Evolutionary conservation across 2,113 vertebrate genomes (phyloP), one percentile per base, ranked within the genome.

Genomic region (Dunckerocampus dactyliophorus): DNA sequence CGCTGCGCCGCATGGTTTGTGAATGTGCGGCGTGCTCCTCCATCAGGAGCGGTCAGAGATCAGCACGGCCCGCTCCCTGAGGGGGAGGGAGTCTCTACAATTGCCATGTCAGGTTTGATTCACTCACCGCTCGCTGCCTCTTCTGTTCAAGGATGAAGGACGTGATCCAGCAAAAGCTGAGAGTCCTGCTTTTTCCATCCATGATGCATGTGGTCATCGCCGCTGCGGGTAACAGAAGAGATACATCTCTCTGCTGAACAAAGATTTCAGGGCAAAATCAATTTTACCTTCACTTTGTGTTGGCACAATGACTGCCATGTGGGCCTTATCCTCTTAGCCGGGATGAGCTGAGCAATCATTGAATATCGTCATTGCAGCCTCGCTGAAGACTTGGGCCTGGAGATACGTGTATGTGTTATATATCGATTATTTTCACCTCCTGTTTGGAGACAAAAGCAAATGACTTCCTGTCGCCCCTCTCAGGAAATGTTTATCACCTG

Each of bases 341-440:
- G 79, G 74, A 84, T 74, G 75, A 82, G 78, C 56, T 37, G 49
- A 65, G 74, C 82, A 80, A 81, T 81, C 75, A 66, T 61, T 58
- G 66, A 75, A 80, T 75, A 75, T 77, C 72, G 69, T 76, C 74
- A 75, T 75, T 78, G 73, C 70, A 84, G 77, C 80, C 80, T 86
- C 74, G 77, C 69, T 43, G 70, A 63, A 75, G 72, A 72, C 69
- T 76, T 64, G 21, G 69, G 65, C 43, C 56, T 72, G 48, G 39
- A 47, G 47, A 65, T 56, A 61, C 49, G 66, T 71, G 75, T 63
- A 75, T 77, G 55, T 63, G 76, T 63, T 62, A 62, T 43, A 15
- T 62, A 85, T 87, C 67, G 80, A 87, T 88, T 76, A 63, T 47
- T 68, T 69, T 72, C 66, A 69, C 68, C 53, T 48, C 63, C 34